Evolutionary conservation across 2,888 invertebrate species (phyloP).

Genomic region (Drosophila cognata): DNA sequence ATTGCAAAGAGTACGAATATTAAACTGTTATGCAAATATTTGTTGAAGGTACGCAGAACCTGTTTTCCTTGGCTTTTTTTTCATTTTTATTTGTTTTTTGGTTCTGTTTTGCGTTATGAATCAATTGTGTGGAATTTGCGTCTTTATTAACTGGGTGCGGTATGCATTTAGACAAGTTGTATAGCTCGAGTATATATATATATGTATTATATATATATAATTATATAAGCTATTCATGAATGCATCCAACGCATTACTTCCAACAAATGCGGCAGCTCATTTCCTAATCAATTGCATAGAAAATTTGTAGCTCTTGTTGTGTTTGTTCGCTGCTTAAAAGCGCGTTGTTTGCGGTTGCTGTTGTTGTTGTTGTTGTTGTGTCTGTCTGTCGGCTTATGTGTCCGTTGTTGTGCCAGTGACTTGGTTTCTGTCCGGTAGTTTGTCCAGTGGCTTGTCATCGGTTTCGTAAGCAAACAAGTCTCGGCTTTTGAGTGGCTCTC

Average conservation of each 20-base stretch:
- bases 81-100: background rate
- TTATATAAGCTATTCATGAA: background rate
- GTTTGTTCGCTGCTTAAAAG: conserved; percentile 23
- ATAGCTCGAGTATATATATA: conserved; percentile 23
- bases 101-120: conserved; percentile 48
- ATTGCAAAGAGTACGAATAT: conserved; percentile 19
- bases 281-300: conserved; percentile 65
- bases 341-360: conserved; percentile 10
- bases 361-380: conserved; percentile 9
- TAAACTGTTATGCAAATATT: conserved; percentile 52
- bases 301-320: conserved; percentile 31
- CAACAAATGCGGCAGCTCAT: conserved; percentile 38
- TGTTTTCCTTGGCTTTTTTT: conserved; percentile 24
- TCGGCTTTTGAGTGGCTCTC: conserved; percentile 25
- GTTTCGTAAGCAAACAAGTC: conserved; percentile 63
- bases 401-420: conserved; percentile 52
- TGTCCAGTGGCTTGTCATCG: conserved; percentile 18
- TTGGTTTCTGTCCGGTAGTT: conserved; percentile 45
- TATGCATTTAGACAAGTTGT: conserved; percentile 15
- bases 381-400: conserved; percentile 14
- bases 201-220: conserved; percentile 14
- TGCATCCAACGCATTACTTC: background rate
- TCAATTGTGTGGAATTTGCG: conserved; percentile 65
- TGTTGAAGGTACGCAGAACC: conserved; percentile 45
- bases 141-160: conserved; percentile 57